A percentile compares a stretch with the other conserved stretches of the same genome.
Conservation (phyloP, 1,140 invertebrate species). For the Coptotermes formosanus region DNA sequence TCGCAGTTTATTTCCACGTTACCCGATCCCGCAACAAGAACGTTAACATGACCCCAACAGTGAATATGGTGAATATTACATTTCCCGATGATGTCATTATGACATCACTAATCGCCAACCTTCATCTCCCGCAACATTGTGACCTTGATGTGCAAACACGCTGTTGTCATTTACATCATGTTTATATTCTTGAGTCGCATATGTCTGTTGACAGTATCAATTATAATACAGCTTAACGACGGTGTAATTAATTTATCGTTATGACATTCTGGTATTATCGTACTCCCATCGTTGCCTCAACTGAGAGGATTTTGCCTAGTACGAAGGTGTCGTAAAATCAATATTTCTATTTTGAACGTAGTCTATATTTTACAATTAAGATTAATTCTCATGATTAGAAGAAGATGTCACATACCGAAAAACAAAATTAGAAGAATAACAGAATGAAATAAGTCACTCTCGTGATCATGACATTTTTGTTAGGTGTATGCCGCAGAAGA, state of each 20-base stretch:
- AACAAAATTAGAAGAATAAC: too few relatives aligned
- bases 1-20: neutral
- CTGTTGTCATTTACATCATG: slow-evolving; percentile 23
- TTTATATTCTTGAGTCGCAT: slow-evolving; percentile 19
- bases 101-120: slow-evolving; percentile 35
- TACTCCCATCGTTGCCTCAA: too few relatives aligned
- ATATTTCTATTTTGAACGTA: too few relatives aligned
- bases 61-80: slow-evolving; percentile 27
- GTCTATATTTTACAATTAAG: too few relatives aligned
- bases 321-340: too few relatives aligned
- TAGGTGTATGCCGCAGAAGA: too few relatives aligned
- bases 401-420: too few relatives aligned
- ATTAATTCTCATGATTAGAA: too few relatives aligned
- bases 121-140: slow-evolving; percentile 31
- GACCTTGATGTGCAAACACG: slow-evolving; percentile 31
- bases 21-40: neutral
- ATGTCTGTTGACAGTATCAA: neutral
- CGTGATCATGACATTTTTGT: too few relatives aligned
- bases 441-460: too few relatives aligned
- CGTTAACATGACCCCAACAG: slow-evolving; percentile 9
- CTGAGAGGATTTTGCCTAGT: too few relatives aligned
- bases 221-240: neutral
- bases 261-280: too few relatives aligned
- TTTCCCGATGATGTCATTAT: slow-evolving; percentile 35
- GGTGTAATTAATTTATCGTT: neutral